Evolutionary conservation across 2,797 vertebrate species (phyloP).

Genomic region (Knipowitschia caucasica): DNA sequence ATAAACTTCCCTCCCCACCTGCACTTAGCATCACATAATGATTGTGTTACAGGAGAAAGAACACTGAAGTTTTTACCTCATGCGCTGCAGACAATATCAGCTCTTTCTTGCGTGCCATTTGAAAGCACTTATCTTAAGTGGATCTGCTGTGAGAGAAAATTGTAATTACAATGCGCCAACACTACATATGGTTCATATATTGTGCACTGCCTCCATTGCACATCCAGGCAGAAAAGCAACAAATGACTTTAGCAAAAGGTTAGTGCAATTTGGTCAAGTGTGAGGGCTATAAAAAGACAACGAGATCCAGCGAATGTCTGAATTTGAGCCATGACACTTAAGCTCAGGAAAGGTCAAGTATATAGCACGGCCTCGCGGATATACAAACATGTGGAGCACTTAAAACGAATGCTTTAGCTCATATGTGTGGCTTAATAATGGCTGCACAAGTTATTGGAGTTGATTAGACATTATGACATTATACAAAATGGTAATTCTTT

Average conservation of each 20-base stretch:
- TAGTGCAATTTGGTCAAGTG: constrained; percentile 69
- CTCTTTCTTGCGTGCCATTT: constrained; percentile 57
- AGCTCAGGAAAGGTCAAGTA: constrained; percentile 62
- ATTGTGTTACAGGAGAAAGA: constrained; percentile 4
- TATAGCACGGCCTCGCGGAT: not conserved
- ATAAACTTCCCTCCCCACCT: constrained; percentile 35
- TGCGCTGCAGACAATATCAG: constrained; percentile 49
- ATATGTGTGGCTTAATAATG: not conserved
- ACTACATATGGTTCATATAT: constrained; percentile 53
- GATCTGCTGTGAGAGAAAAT: constrained; percentile 55
- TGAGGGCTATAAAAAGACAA: constrained; percentile 56
- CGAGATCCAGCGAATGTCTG: constrained; percentile 54
- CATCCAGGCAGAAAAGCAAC: constrained; percentile 45
- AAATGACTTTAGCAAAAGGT: constrained; percentile 71
- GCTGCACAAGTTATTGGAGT: not conserved
- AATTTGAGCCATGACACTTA: constrained; percentile 57
- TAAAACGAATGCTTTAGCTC: constrained; percentile 1
- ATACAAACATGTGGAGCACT: constrained; percentile 28
- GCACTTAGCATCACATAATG: constrained; percentile 36
- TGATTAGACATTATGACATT: not conserved
- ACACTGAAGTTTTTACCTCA: constrained; percentile 39
- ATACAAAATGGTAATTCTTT: not conserved
- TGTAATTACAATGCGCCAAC: constrained; percentile 64
- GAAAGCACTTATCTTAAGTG: constrained; percentile 72
- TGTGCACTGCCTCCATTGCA: constrained; percentile 49